Evolutionary conservation across 2,888 invertebrate species (phyloP), one percentile per base, ranked within the genome.

Genomic region (Formica aserva): DNA sequence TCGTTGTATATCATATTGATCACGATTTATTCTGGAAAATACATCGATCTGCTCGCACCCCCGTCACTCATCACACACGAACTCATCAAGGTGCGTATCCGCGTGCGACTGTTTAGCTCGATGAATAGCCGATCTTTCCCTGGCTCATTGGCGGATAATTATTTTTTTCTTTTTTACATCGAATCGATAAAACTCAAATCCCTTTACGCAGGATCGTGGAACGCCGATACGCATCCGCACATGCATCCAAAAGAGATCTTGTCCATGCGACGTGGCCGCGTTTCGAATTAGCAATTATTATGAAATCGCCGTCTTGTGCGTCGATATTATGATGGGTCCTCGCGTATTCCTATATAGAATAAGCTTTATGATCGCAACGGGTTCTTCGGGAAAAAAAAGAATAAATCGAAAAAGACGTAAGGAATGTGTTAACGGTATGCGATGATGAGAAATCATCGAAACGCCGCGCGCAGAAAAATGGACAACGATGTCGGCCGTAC

Each of bases 401-500:
- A 48, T 1, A 60, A 80, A 69, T 32, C 45, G 62, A 38, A n/a
- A 63, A 62, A 82, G 66, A 82, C 62, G 66, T 52, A 63, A 71
- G 9, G 41, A 29, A 62, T 32, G 13, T 35, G 35, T 80, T 75
- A 67, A 45, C 4, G 22, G 52, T n/a, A 45, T 18, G 5, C 13
- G 38, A 66, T 41, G 63, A 66, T 41, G 63, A 69, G 62, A 69
- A 69, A 22, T 74, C 87, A 71, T 90, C 88, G 90, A 90, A 90
- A 90, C 88, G 91, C 89, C 87, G 88, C 89, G 86, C 85, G 89
- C 89, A 87, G 91, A 91, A 84, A 87, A 91, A 94, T 94, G 94
- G 94, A 93, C 94, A 94, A 93, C 92, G 93, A 93, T 94, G 93
- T 94, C 93, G 92, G 91, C 92, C 93, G 91, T 92, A 93, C 93